Evolutionary conservation across 2,113 vertebrate genomes (phyloP).

Genomic region (Cyanoderma ruficeps): DNA sequence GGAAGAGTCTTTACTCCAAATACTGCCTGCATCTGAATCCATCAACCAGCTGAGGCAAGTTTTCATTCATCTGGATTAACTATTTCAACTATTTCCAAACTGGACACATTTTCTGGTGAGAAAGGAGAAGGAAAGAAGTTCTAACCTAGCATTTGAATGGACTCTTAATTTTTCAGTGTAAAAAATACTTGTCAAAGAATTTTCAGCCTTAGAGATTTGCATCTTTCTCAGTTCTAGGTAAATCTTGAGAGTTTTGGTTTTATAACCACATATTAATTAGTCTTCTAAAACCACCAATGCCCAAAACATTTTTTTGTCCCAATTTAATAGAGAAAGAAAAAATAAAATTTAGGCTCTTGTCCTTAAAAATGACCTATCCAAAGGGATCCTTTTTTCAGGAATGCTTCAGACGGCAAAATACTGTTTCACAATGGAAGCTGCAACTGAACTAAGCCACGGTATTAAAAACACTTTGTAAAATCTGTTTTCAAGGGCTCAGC

Average conservation of each 20-base stretch:
- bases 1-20: not conserved
- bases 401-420: not conserved
- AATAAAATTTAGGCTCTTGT: not conserved
- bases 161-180: not conserved
- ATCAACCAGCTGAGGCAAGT: not conserved
- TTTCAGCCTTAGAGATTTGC: not conserved
- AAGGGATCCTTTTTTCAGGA: not conserved
- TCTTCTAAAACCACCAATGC: not conserved
- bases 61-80: not conserved
- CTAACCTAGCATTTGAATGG: not conserved
- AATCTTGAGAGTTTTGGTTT: not conserved
- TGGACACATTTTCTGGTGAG: not conserved
- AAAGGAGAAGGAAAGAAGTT: not conserved
- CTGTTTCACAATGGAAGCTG: not conserved
- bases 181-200: not conserved
- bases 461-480: not conserved
- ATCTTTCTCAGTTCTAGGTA: not conserved
- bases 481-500: not conserved
- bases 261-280: not conserved
- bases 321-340: not conserved
- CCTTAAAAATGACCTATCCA: not conserved
- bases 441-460: not conserved
- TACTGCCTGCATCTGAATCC: not conserved
- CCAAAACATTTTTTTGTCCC: not conserved
- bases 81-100: not conserved